A percentile compares a stretch with the other conserved stretches of the same genome.
phyloP scores from a whole-genome alignment of 2,113 vertebrate genomes.

The Nettapus auritus region DNA sequence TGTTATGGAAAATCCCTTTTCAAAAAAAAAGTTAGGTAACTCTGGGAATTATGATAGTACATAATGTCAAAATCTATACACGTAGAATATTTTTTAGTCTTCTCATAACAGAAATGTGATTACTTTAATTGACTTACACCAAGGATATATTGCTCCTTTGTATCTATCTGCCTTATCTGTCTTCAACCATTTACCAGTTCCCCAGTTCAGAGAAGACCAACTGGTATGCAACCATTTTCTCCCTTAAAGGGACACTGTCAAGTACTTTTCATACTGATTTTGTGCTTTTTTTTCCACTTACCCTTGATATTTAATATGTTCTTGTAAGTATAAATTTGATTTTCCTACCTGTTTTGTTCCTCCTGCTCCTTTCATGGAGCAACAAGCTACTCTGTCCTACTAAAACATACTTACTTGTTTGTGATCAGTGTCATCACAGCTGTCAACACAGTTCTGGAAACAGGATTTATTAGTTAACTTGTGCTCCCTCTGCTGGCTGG shows the following conservation, averaged over 20 bases:
- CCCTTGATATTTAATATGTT: neutral
- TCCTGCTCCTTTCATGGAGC: neutral
- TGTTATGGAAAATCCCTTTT: neutral
- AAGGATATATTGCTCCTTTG: neutral
- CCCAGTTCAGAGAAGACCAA: neutral
- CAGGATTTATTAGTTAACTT: conserved; percentile 28
- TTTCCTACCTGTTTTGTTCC: neutral
- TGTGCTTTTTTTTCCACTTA: neutral
- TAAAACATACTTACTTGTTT: conserved; percentile 29
- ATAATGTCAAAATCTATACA: neutral
- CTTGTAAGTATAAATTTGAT: neutral
- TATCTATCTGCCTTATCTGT: neutral
- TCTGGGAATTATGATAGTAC: neutral
- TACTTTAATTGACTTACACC: neutral
- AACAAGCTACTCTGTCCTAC: neutral
- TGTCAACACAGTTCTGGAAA: conserved; percentile 16
- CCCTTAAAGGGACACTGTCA: conserved; percentile 18
- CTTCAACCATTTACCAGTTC: neutral
- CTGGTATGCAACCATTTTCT: neutral
- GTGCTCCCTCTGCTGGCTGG: conserved; percentile 43
- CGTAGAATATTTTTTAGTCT: rapidly evolving
- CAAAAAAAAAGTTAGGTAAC: neutral
- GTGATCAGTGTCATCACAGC: neutral
- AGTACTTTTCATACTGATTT: conserved; percentile 1
- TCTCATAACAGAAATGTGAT: neutral